Evolutionary conservation across 2,888 invertebrate species (phyloP), one percentile per base, ranked within the genome.

Genomic region (Melanchra persicariae): DNA sequence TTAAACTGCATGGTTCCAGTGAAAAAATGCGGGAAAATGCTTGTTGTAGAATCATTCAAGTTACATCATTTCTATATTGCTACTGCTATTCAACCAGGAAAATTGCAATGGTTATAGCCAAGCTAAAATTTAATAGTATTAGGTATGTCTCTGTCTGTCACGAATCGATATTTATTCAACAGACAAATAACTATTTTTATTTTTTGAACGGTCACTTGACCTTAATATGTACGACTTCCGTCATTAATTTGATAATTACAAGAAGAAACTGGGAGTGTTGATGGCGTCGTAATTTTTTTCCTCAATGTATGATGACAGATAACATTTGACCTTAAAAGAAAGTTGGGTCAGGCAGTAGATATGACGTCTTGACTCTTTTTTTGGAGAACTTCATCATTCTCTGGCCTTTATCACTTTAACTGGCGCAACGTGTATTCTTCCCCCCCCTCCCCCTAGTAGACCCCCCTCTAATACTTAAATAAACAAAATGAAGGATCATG

Each of bases 91-190:
- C 30, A 30, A 5, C 5, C 26, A 2, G 30, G 17, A 62, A 68
- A 68, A 76, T 54, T 62, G 43, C 19, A 59, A 43, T 63, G 47
- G 49, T 77, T 45, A 63, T 34, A 54, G 49, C 2, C 7, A 22
- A 47, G 37, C 8, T n/a, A 15, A 66, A 43, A 3, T 54, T 45
- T n/a, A 8, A 54, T 54, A 22, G 24, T 2, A 37, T 40, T n/a
- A 1, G 40, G 43, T 67, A 55, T 22, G 19, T 49, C 40, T 55
- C 54, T 59, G 54, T 55, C 49, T 60, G 26, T 51, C 24, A 57
- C 57, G 0, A 76, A 74, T 68, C 10, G 8, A 43, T 61, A 37
- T 58, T 57, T 61, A 22, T 74, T 58, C 24, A 47, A 62, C 6
- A 34, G 15, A 24, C 52, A 52, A 68, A 47, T 26, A 12, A 1